phyloP scores from a whole-genome alignment of 2,888 invertebrate species.

The Hoplodrina blanda region DNA sequence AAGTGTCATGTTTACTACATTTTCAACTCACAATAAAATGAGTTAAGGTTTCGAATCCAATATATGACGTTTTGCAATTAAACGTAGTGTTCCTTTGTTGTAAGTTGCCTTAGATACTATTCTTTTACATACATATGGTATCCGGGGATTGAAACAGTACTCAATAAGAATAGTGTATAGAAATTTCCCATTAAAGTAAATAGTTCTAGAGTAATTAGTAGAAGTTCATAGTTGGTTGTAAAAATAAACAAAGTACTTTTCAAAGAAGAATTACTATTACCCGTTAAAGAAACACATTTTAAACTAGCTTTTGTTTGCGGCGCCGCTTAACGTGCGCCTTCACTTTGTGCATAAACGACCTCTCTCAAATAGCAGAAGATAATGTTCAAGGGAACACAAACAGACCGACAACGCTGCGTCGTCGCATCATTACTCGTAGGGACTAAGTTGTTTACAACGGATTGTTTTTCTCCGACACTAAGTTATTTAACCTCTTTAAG shows the following conservation, averaged over 20 bases:
- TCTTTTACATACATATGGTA: too few relatives aligned
- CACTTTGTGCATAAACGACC: constrained; percentile 14
- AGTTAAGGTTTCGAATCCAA: too few relatives aligned
- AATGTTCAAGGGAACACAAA: constrained; percentile 14
- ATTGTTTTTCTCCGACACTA: constrained; percentile 43
- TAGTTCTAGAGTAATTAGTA: not conserved
- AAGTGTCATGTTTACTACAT: not conserved
- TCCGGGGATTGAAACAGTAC: not conserved
- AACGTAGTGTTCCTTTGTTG: too few relatives aligned
- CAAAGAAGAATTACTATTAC: constrained; percentile 2
- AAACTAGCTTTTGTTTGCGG: constrained; percentile 19
- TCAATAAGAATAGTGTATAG: not conserved
- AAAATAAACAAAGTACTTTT: constrained; percentile 4
- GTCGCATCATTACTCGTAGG: constrained; percentile 18
- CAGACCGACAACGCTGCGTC: not conserved
- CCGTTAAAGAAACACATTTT: constrained; percentile 14
- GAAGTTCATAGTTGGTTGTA: not conserved
- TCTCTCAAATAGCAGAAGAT: constrained; percentile 15
- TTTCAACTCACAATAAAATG: too few relatives aligned
- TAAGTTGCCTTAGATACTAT: too few relatives aligned
- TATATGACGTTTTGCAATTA: too few relatives aligned
- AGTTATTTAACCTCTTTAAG: constrained; percentile 41
- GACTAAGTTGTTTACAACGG: constrained; percentile 34
- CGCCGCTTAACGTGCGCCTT: not conserved
- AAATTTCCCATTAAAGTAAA: constrained; percentile 6